Percentiles rank a stretch among this genome's conserved stretches.
phyloP scores from a whole-genome alignment of 1,140 invertebrate species.

The Hylaeus anthracinus region DNA sequence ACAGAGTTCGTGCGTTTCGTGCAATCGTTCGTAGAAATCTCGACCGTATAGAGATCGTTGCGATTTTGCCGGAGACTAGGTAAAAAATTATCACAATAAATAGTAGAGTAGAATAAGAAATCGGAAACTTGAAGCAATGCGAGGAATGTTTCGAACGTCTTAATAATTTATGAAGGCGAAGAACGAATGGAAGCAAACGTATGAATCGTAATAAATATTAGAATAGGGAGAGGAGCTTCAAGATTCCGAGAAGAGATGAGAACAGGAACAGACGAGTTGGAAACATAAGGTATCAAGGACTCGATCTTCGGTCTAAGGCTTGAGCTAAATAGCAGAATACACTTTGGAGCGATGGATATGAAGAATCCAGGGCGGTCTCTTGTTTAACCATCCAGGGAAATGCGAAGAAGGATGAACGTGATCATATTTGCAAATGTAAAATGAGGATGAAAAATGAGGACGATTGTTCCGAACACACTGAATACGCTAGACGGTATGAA shows the following conservation, averaged over 20 bases:
- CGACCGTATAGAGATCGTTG: too few species aligned
- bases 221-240: neutral
- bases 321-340: too few species aligned
- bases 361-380: too few species aligned
- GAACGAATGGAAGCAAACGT: neutral
- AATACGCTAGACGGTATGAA: neutral
- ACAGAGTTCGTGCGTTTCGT: neutral
- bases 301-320: too few species aligned
- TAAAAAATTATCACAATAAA: neutral
- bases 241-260: neutral
- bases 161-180: neutral
- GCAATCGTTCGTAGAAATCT: neutral
- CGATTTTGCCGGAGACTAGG: too few species aligned
- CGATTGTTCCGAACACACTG: neutral
- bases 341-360: too few species aligned
- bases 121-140: neutral
- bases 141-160: neutral
- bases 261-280: too few species aligned
- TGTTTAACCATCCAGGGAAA: neutral
- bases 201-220: constrained; percentile 4
- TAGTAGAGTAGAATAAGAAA: neutral
- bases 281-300: too few species aligned
- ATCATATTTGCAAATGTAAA: neutral
- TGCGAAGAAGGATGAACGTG: neutral
- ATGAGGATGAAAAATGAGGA: neutral